Base-by-base conservation (phyloP, 2,888 invertebrate genomes). In the Drosophila greeni region DNA sequence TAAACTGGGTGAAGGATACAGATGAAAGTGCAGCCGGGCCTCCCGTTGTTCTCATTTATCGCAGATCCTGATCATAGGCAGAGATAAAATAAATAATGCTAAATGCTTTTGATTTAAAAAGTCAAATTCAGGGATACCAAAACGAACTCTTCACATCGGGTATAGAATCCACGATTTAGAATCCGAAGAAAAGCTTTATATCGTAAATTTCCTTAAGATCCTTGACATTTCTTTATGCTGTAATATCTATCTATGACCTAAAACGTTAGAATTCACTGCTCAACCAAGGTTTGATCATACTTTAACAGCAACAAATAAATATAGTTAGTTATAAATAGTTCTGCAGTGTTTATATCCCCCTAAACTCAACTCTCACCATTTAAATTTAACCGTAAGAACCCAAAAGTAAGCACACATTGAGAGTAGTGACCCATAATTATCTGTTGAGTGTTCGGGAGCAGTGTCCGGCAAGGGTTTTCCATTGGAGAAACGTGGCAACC, bases 1-100 rank as follows among this genome's bases (percentile, higher is more conserved):
- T 31, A 18, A 47, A 31, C 45, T 61, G 51, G 62, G 62, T 51
- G 62, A 62, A 62, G 62, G 61, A 61, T 24, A n/a, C 16, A 45
- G 36, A 45, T 39, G 43, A 59, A 43, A 45, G 43, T 45, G 34
- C 8, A 36, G 20, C 14, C 18, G 45, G 14, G 45, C 31, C 45
- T 31, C 14, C 14, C 14, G 14, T 31, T 45, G 29, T 45, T 18
- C 14, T 31, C 8, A 9, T 31, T 31, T 14, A 16, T 45, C 5
- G 20, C 3, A 14, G 20, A 47, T 20, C 45, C 31, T 47, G 31
- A 2, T 26, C 1, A 24, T 8, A 24, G 8, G n/a, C n/a, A n/a
- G 20, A 23, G 40, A 42, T 42, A 8, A 42, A 9, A 9, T 2
- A 3, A 18, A 31, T 31, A 31, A 31, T 31, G 8, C 12, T 5